These are phyloP conservation scores for Pachliopta kotzebuea DNA, from an alignment of 2,888 invertebrate genomes.

Conservation along the genomic window DNA sequence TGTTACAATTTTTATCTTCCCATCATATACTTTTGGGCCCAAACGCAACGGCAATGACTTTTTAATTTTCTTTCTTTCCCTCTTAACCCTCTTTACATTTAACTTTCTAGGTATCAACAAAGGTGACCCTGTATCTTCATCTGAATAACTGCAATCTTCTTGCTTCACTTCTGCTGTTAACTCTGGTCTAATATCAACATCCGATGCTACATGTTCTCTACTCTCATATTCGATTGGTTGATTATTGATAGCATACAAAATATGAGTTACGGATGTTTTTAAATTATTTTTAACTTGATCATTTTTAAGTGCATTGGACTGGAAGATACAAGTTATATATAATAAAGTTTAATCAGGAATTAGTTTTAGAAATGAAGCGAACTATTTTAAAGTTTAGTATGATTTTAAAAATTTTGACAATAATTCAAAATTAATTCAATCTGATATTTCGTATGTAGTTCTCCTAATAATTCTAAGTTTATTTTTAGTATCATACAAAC, in stretches of 20 bases:
- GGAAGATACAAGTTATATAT: conserved; percentile 24
- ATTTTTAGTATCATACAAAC: too few relatives aligned
- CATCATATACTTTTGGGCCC: conserved; percentile 40
- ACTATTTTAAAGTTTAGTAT: too few relatives aligned
- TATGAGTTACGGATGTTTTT: conserved; percentile 35
- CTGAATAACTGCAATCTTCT: conserved; percentile 44
- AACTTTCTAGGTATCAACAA: conserved; percentile 37
- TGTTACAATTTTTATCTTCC: conserved; percentile 47
- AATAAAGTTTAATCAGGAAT: background rate
- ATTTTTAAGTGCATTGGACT: conserved; percentile 19
- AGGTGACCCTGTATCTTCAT: conserved; percentile 45
- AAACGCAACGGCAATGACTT: background rate
- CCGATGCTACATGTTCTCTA: conserved; percentile 8
- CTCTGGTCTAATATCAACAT: conserved; percentile 3
- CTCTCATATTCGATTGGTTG: conserved; percentile 33
- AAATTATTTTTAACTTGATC: conserved; percentile 20
- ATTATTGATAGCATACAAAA: conserved; percentile 32
- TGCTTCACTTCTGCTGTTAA: conserved; percentile 34
- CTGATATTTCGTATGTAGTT: too few relatives aligned
- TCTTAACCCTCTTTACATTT: conserved; percentile 21
- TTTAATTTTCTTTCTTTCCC: conserved; percentile 4
- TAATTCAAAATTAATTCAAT: too few relatives aligned
- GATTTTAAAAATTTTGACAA: too few relatives aligned
- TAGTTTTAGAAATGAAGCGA: too few relatives aligned
- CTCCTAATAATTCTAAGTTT: too few relatives aligned